Conservation (phyloP, 2,113 vertebrate genomes). For the Mungos mungo region DNA sequence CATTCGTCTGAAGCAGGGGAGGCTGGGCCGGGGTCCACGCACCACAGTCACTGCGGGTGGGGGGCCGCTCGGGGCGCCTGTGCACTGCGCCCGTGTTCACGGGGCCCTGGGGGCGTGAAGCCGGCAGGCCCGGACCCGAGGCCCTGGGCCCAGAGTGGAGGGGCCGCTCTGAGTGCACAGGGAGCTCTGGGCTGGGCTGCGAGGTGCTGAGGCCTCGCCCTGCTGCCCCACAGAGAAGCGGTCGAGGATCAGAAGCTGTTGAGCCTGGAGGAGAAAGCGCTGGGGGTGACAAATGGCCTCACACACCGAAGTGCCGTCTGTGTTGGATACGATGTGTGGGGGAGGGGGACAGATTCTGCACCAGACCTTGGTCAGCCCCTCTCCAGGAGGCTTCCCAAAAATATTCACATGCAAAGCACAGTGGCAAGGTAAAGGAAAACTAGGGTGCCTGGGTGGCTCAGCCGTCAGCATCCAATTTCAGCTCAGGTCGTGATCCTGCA, state of each 20-base stretch:
- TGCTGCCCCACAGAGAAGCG: no score
- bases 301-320: no score
- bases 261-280: not conserved
- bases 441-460: no score
- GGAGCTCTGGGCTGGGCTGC: not conserved
- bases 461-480: no score
- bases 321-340: not conserved
- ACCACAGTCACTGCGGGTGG: not conserved
- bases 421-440: not conserved
- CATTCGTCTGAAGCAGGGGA: not conserved
- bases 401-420: not conserved
- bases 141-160: not conserved
- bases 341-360: not conserved
- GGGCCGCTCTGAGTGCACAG: not conserved
- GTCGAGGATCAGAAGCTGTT: not conserved
- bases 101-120: not conserved
- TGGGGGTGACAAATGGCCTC: not conserved
- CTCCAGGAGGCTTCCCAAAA: not conserved
- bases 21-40: not conserved
- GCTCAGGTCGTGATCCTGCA: no score
- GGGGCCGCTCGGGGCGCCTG: not conserved
- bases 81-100: not conserved
- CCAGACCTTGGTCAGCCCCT: not conserved
- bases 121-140: not conserved
- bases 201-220: not conserved